Evolutionary conservation across 2,113 vertebrate species (phyloP).

Genomic region (Neotoma lepida): DNA sequence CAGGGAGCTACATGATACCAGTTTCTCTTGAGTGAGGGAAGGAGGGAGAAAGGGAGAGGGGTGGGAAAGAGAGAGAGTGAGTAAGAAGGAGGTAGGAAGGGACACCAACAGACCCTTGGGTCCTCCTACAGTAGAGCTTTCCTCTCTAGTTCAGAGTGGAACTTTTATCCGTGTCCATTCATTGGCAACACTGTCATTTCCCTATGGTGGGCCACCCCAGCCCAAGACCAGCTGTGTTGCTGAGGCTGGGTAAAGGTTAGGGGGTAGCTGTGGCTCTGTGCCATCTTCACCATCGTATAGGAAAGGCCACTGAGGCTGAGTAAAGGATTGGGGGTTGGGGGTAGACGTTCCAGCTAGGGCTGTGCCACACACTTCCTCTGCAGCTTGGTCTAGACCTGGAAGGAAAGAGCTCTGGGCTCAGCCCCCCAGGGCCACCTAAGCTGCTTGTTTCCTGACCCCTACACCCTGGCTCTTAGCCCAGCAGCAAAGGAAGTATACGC

Average conservation of each 20-base stretch:
- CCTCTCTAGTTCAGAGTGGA: neutral
- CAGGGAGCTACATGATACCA: neutral
- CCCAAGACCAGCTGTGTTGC: neutral
- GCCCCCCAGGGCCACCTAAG: neutral
- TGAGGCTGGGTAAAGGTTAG: neutral
- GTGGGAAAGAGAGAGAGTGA: neutral
- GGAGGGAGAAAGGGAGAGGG: neutral
- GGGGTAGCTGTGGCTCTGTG: neutral
- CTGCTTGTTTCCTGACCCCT: neutral
- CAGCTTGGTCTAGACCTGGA: neutral
- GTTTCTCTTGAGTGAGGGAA: neutral
- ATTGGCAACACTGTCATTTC: no score
- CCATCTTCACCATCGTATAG: neutral
- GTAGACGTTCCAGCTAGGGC: accelerated
- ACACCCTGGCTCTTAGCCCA: neutral
- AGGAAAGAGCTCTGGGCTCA: neutral
- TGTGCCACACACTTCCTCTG: neutral
- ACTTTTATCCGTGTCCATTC: accelerated
- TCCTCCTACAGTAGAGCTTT: neutral
- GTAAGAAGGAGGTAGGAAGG: neutral
- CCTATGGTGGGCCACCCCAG: neutral
- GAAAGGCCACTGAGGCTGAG: neutral
- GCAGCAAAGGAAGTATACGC: conserved; percentile 22
- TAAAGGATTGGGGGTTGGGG: neutral
- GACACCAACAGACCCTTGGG: neutral